Evolutionary conservation across 92 coral and sea anemone species (phyloP), one percentile per base, ranked within the genome.

Genomic region (Diadumene lineata): DNA sequence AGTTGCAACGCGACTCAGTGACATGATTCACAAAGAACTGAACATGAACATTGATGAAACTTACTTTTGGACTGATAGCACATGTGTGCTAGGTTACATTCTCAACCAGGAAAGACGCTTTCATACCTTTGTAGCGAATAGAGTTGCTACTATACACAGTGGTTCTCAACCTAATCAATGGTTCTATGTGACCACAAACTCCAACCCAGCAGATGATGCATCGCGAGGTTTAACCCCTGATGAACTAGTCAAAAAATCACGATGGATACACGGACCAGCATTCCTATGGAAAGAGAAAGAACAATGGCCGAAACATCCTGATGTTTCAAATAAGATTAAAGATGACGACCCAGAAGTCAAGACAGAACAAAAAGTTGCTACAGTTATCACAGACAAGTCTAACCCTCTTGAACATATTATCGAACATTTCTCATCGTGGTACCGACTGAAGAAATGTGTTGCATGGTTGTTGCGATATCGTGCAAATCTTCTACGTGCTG

Each of bases 391-490:
- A 13, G 43, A 32, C 43, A 32, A 62, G 18, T 27, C 68, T 10
- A 62, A 76, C 55, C 61, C 70, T 0, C 21, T 72, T 11, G 56
- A 65, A 17, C 79, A 68, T 15, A 66, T 88, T 29, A 57, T 88
- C 28, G 72, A 85, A 56, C 31, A 53, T 29, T 78, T 60, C 69
- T 84, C 85, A 23, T 83, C 79, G 0, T 83, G 88, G 88, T 64
- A 50, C 27, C 70, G 72, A 69, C 69, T 83, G 50, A 83, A 78
- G 73, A 83, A 70, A 64, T 63, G 66, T 50, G 65, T 83, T 27
- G 89, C 81, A 1, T 84, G 85, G 88, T 48, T 60, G 34, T 33
- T 84, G 31, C 85, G 85, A 15, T 84, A 84, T 64, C 79, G 72
- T 56, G 57, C 69, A 17, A 78, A 67, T 15, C 88, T 84, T 11